Base-by-base conservation (phyloP, 2,113 vertebrate genomes). In the Ammodytes marinus region DNA sequence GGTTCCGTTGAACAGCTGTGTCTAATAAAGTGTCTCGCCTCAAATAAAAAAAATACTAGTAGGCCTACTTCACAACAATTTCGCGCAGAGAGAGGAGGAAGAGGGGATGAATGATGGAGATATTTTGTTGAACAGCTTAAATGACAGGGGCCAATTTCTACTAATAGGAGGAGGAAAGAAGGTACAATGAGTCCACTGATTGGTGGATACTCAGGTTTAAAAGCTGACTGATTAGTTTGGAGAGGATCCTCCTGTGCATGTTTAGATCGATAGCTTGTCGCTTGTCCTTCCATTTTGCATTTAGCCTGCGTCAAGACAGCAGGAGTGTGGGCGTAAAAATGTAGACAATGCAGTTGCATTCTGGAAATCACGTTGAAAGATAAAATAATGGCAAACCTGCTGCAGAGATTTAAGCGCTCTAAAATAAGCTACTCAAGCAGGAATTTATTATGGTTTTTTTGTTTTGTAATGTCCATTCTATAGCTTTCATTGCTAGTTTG, bases 51-150 rank as follows among this genome's bases (percentile, higher is more conserved):
- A 68, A 17, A 73, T 57, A 71, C 55, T 1, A 66, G 70, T 69
- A 37, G 35, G 74, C 77, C 74, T 73, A 89, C 87, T 92, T 89
- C 80, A 89, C 40, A 76, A 89, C 82, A 89, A 92, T 87, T 68
- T 69, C 57, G 46, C 17, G 61, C 61, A 54, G 59, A 87, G 80
- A 88, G 86, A 76, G 82, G 78, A 90, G 79, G 85, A 90, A 75
- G 71, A 86, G 77, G 82, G 71, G 45, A 73, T 85, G 83, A 84
- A 88, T 85, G 85, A 87, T 86, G 83, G 84, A 87, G 84, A 91
- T 86, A 91, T 89, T 93, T 90, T 75, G 87, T 90, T 94, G 86
- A 93, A 93, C 92, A 92, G 90, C 91, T 77, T 86, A 92, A 94
- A 94, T 88, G 89, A 91, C 67, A 86, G 80, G 87, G 69, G 69